These are phyloP conservation scores for Sigmodon hispidus DNA, from an alignment of 2,113 vertebrate species.

Conservation along the genomic window DNA sequence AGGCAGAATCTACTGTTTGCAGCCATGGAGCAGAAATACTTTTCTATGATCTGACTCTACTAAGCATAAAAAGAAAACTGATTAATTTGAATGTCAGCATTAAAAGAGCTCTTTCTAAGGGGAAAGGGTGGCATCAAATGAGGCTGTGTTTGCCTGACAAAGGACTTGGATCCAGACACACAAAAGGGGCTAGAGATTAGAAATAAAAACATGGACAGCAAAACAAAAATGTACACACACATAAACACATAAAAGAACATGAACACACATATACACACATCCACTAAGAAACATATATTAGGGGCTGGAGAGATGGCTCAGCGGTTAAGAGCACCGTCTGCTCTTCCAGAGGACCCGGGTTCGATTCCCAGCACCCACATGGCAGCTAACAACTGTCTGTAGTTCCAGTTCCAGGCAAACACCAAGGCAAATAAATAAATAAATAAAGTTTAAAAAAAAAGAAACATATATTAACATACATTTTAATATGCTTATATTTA, in stretches of 20 bases:
- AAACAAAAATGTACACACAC: neutral
- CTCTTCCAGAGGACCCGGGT: too few species aligned
- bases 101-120: neutral
- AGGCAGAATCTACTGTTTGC: too few species aligned
- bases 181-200: neutral
- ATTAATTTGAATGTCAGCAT: neutral
- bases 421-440: too few species aligned
- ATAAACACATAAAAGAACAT: too few species aligned
- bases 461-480: neutral
- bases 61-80: neutral
- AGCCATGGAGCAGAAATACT: neutral
- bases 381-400: too few species aligned
- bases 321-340: too few species aligned
- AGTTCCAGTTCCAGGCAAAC: too few species aligned
- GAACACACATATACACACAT: too few species aligned
- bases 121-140: neutral
- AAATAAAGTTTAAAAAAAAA: too few species aligned
- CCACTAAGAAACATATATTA: too few species aligned
- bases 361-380: too few species aligned
- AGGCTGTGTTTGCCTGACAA: neutral
- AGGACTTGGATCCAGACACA: neutral
- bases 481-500: neutral
- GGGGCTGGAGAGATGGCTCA: too few species aligned
- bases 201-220: neutral
- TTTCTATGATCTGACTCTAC: neutral